A percentile compares a stretch with the other conserved stretches of the same genome.
These are phyloP conservation scores for Gortyna flavago DNA, from an alignment of 2,888 invertebrate genomes.

Conservation along the genomic window DNA sequence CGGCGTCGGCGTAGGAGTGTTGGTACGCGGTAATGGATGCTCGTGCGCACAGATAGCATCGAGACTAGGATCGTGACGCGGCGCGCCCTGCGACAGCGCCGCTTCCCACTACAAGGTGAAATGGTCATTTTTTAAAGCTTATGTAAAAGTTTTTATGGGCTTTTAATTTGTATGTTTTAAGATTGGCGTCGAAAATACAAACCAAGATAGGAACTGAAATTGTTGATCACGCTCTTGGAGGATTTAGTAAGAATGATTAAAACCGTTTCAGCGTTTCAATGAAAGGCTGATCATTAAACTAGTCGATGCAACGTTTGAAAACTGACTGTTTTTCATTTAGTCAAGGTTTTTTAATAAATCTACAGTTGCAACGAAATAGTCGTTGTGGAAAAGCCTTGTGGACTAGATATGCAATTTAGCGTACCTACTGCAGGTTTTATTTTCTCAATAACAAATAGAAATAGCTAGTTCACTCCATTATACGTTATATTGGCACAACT, in stretches of 20 bases:
- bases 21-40: slow-evolving; percentile 69
- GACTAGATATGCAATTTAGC: not conserved
- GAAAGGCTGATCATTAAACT: not conserved
- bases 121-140: slow-evolving; percentile 66
- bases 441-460: slow-evolving; percentile 4
- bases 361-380: not conserved
- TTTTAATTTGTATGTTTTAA: slow-evolving; percentile 29
- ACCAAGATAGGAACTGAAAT: not conserved
- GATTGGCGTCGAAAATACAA: not conserved
- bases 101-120: slow-evolving; percentile 60
- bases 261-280: not conserved
- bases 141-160: slow-evolving; percentile 63
- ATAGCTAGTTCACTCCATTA: not conserved
- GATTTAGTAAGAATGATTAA: not conserved
- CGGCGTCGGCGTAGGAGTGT: slow-evolving; percentile 65
- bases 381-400: not conserved
- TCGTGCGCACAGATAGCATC: slow-evolving; percentile 77
- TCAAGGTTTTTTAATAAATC: not conserved
- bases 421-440: not conserved
- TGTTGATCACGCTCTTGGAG: not conserved
- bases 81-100: slow-evolving; percentile 67
- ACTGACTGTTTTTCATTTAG: not conserved
- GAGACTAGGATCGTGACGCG: slow-evolving; percentile 75
- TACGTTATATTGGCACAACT: no score
- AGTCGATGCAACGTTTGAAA: not conserved